Evolutionary conservation across 2,888 invertebrate species (phyloP).

Genomic region (Thereva unica): DNA sequence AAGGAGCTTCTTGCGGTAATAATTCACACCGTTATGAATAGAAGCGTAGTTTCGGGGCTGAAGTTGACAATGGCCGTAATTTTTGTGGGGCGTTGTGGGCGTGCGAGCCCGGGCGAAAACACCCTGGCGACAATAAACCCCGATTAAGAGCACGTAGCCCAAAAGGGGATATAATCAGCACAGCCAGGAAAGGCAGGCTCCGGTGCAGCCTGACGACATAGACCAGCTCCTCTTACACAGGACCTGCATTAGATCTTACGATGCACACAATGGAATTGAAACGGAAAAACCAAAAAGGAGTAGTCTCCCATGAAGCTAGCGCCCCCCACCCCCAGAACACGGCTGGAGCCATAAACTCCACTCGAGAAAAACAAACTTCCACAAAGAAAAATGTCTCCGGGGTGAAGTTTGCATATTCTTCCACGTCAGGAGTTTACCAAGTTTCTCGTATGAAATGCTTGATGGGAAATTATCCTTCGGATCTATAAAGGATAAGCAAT

Average conservation of each 20-base stretch:
- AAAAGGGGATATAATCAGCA: background rate
- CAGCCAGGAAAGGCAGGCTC: slow-evolving; percentile 1
- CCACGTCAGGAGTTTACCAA: background rate
- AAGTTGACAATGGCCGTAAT: slow-evolving; percentile 27
- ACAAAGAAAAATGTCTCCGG: slow-evolving; percentile 12
- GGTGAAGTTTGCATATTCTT: slow-evolving; percentile 13
- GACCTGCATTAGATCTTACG: slow-evolving; percentile 29
- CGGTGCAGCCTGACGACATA: background rate
- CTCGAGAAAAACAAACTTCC: slow-evolving; percentile 7
- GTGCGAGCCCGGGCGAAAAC: slow-evolving; percentile 13
- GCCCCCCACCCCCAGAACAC: background rate
- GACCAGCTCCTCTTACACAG: background rate
- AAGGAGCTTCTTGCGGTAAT: slow-evolving; percentile 15
- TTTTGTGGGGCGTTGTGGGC: slow-evolving; percentile 21
- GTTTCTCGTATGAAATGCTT: background rate
- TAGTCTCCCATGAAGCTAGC: background rate
- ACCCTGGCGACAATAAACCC: slow-evolving; percentile 24
- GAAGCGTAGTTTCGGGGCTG: slow-evolving; percentile 24
- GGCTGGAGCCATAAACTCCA: slow-evolving; percentile 5
- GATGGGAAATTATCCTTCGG: too few relatives aligned
- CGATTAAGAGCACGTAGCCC: background rate
- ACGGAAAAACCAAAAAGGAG: slow-evolving; percentile 13
- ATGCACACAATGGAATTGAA: slow-evolving; percentile 31
- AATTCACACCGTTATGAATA: slow-evolving; percentile 29
- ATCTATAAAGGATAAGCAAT: too few relatives aligned